Percentiles rank a stretch among this genome's conserved stretches.
Evolutionary conservation across 1,140 invertebrate genomes (phyloP).

Genomic region (Formica selysi): DNA sequence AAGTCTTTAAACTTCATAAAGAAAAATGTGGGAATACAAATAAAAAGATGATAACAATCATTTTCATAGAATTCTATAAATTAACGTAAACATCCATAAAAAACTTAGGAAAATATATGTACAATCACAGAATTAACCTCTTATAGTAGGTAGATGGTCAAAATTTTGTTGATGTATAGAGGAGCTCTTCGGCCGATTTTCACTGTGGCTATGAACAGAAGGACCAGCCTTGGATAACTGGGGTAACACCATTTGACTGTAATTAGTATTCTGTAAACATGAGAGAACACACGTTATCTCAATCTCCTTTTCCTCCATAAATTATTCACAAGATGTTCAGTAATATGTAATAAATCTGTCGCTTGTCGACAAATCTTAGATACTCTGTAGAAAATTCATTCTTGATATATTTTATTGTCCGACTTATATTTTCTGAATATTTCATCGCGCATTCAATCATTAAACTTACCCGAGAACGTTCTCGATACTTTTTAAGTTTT

Average conservation of each 20-base stretch:
- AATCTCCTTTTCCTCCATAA: too few relatives aligned
- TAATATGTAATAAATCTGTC: neutral
- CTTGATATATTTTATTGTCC: neutral
- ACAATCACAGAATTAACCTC: constrained; percentile 84
- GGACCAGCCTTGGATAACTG: constrained; percentile 87
- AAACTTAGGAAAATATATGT: constrained; percentile 58
- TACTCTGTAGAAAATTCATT: neutral
- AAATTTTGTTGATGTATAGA: constrained; percentile 87
- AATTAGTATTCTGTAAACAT: constrained; percentile 87
- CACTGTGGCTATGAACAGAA: constrained; percentile 82
- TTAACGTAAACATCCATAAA: constrained; percentile 28
- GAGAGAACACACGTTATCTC: neutral
- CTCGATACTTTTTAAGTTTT: constrained; percentile 87
- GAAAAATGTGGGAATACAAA: constrained; percentile 67
- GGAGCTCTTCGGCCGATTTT: constrained; percentile 83
- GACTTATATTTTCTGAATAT: neutral
- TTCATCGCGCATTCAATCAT: neutral
- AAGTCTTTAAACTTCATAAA: neutral
- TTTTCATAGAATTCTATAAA: constrained; percentile 36
- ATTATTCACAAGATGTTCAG: too few relatives aligned
- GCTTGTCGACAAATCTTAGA: neutral
- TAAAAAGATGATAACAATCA: constrained; percentile 61
- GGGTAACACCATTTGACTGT: constrained; percentile 88
- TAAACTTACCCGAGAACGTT: constrained; percentile 87
- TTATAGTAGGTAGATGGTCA: constrained; percentile 91